These are phyloP conservation scores for Campylomormyrus numenius DNA, from an alignment of 2,113 vertebrate genomes.

Conservation along the genomic window DNA sequence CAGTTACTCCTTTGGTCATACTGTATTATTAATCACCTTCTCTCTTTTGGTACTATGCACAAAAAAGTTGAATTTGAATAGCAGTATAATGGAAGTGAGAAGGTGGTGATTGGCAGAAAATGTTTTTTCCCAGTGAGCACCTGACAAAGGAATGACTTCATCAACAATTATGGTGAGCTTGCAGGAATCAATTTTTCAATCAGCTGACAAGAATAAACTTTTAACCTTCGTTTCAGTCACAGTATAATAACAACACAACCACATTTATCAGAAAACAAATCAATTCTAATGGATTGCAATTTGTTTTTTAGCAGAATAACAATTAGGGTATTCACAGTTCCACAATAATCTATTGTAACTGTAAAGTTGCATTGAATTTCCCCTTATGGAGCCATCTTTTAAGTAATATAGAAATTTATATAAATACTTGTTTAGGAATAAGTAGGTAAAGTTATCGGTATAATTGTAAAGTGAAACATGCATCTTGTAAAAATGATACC, in stretches of 20 bases:
- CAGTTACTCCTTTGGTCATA: neutral
- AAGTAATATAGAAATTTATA: neutral
- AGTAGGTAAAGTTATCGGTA: neutral
- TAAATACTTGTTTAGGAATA: neutral
- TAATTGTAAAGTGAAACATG: neutral
- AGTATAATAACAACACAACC: constrained; percentile 7
- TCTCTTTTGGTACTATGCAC: neutral
- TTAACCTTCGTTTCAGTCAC: neutral
- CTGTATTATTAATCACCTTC: neutral
- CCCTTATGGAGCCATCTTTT: neutral
- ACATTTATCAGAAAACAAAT: constrained; percentile 14
- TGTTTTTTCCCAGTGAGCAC: neutral
- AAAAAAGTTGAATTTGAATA: neutral
- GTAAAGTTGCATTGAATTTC: neutral
- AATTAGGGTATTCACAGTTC: neutral
- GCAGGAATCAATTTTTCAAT: constrained; percentile 1
- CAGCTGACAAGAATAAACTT: neutral
- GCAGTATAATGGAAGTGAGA: neutral
- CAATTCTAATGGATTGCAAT: neutral
- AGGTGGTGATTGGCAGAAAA: neutral
- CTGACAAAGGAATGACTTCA: neutral
- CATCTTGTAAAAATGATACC: neutral
- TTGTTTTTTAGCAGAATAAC: neutral
- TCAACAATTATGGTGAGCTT: neutral
- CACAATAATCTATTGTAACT: neutral